Conservation (phyloP, 2,888 invertebrate species). For the Dione vanillae region DNA sequence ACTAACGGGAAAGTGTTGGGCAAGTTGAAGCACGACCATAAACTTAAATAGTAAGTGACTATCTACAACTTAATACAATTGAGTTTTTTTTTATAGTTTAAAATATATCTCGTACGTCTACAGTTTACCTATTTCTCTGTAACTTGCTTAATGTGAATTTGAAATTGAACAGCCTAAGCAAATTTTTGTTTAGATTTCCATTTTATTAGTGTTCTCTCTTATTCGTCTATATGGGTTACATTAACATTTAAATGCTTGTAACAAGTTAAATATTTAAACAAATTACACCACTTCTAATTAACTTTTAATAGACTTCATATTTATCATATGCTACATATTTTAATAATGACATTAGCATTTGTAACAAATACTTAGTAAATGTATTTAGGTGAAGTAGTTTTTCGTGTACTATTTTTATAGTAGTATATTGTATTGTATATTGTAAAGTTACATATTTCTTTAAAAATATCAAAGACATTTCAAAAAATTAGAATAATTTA, state of each 20-base stretch:
- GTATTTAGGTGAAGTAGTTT: not conserved
- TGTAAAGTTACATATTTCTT: too few relatives aligned
- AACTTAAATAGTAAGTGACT: constrained; percentile 25
- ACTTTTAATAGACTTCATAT: not conserved
- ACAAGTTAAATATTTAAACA: too few relatives aligned
- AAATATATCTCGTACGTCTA: not conserved
- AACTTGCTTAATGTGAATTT: not conserved
- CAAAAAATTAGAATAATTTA: too few relatives aligned
- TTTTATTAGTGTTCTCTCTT: not conserved
- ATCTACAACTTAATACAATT: not conserved
- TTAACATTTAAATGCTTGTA: too few relatives aligned
- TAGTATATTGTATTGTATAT: too few relatives aligned
- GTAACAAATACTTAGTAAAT: not conserved
- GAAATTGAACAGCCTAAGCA: not conserved
- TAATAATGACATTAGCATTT: not conserved
- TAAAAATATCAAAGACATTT: too few relatives aligned
- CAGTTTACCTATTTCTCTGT: not conserved
- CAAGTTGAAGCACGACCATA: constrained; percentile 52
- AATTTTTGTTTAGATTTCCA: not conserved
- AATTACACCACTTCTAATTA: not conserved
- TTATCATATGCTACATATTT: not conserved
- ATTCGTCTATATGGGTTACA: not conserved
- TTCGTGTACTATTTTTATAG: not conserved
- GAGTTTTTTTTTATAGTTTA: not conserved
- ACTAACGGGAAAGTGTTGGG: constrained; percentile 58